Base-by-base conservation (phyloP, 2,888 invertebrate genomes). In the Athrips mouffetella region DNA sequence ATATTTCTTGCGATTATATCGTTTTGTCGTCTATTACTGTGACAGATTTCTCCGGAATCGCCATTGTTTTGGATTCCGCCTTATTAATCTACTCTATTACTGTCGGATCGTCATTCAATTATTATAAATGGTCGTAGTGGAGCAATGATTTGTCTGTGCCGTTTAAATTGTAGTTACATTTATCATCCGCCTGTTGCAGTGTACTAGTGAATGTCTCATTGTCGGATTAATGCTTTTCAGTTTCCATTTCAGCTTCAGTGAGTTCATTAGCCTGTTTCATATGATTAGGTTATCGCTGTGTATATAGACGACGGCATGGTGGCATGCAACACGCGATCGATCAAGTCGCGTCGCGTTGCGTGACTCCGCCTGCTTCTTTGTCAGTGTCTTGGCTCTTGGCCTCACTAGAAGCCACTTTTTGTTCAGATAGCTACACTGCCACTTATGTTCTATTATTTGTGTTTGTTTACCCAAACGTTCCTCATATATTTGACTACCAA, bases 1-100 rank as follows among this genome's bases (percentile, higher is more conserved):
- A 16, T 31, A 21, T 27, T 31, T 31, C 27, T 23, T 27, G 27
- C n/a, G 46, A 46, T 46, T 27, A 37, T 37, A 46, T 46, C 46
- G 25, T 15, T 39, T 8, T 18, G 13, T 8, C 35, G 2, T 18
- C 6, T 18, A 35, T 35, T 15, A 16, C 1, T 10, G 2, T 15
- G n/a, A 15, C 6, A 35, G 35, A 35, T 35, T 35, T 11, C 35
- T 35, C 35, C 7, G 2, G 31, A 13, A 31, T n/a, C n/a, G 27
- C 8, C 27, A 10, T 27, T 27, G 27, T 27, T n/a, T 27, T n/a
- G n/a, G n/a, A n/a, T n/a, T n/a, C n/a, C n/a, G n/a, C n/a, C n/a
- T n/a, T n/a, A n/a, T n/a, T n/a, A n/a, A n/a, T n/a, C n/a, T n/a
- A n/a, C n/a, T n/a, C n/a, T n/a, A n/a, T n/a, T n/a, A n/a, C n/a